These are phyloP conservation scores for Ceratitis capitata DNA, from an alignment of 1,140 invertebrate species.

Conservation along the genomic window DNA sequence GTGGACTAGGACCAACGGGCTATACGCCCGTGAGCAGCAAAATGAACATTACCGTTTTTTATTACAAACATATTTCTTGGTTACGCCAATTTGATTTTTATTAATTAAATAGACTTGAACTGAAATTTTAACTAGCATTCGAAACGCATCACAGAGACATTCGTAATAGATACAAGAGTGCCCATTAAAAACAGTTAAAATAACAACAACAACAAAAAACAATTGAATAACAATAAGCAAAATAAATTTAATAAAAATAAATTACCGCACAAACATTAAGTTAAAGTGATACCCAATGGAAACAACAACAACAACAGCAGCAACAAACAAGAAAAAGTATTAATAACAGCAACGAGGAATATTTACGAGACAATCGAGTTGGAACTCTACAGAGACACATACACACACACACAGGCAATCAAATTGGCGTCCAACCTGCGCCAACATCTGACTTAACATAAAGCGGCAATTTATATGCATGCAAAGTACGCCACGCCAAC, in stretches of 20 bases:
- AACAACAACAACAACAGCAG: neutral
- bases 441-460: neutral
- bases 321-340: neutral
- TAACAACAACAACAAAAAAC: constrained; percentile 9
- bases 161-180: neutral
- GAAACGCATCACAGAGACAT: constrained; percentile 11
- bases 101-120: constrained; percentile 29
- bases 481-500: constrained; percentile 20
- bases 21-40: neutral
- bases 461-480: constrained; percentile 37
- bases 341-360: neutral
- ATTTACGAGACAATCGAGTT: constrained; percentile 25
- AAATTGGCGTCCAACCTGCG: constrained; percentile 22
- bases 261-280: constrained; percentile 23
- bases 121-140: neutral
- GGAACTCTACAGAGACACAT: neutral
- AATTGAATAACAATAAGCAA: too few species aligned
- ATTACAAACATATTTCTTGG: constrained; percentile 22
- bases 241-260: constrained; percentile 36
- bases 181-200: constrained; percentile 18
- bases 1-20: neutral
- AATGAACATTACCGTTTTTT: neutral
- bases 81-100: neutral
- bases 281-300: constrained; percentile 32
- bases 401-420: neutral